Base-by-base conservation (phyloP, 35 echinoderm and acorn worm species). In the Patiria miniata region DNA sequence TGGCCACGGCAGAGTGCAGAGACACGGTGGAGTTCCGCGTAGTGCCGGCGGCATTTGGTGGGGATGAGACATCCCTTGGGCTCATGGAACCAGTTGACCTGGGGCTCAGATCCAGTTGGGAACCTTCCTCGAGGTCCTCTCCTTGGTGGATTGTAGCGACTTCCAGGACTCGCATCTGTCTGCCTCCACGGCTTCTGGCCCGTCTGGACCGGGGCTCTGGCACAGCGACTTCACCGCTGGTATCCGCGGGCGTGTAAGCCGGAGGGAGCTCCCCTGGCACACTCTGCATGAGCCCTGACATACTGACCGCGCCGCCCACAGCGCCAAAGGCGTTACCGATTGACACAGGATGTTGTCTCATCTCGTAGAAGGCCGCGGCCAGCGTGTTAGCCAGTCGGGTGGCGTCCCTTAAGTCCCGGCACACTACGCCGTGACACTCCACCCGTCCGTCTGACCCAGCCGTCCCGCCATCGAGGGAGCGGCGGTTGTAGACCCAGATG, bases 401-500 rank as follows among this genome's bases (percentile, higher is more conserved):
- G 34, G 65, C 65, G 34, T 73, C 65, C 26, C 65, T 18, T 30
- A 73, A 2, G 65, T 73, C 65, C 19, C 65, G 65, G 29, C 65
- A 73, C 29, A 73, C 65, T 23, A 73, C 65, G 15, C 65, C 29
- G 65, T 73, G 65, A 9, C 65, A 73, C 65, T 73, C 65, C 65
- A 73, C 22, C 65, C 1, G 14, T 10, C 65, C 65, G n/a, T 73
- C 65, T 7, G n/a, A n/a, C n/a, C n/a, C n/a, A n/a, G 10, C 65
- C 19, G 29, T 73, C 26, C 23, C 23, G 4, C 65, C 65, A 23
- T 14, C 14, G 21, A 23, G 26, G 14, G 65, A 23, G 19, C 12
- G 65, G 15, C 65, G 65, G 65, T 73, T 73, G 65, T 73, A 73
- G 29, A 73, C 65, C 65, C 65, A 73, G 65, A 73, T 23, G 19